Evolutionary conservation across 2,797 vertebrate genomes (phyloP).

Genomic region (Chaetophractus vellerosus): DNA sequence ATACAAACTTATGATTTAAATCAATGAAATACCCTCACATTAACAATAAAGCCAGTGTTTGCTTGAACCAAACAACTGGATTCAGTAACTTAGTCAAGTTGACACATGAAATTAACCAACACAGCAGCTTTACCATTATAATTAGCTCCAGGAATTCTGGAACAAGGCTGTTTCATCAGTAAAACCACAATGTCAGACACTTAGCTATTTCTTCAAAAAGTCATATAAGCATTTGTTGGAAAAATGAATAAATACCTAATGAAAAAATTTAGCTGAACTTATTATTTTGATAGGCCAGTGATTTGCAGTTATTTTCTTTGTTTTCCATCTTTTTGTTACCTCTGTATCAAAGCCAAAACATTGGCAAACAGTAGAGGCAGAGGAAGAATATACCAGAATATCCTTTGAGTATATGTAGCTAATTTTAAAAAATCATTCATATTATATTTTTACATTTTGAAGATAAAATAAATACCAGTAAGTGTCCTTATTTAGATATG

Average conservation of each 20-base stretch:
- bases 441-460: neutral
- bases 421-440: neutral
- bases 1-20: no score
- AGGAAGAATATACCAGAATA: neutral
- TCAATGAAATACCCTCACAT: no score
- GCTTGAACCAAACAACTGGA: no score
- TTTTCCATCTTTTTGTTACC: neutral
- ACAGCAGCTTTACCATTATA: neutral
- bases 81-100: no score
- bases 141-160: neutral
- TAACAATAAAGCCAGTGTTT: no score
- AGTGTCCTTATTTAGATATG: neutral
- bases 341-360: neutral
- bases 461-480: neutral
- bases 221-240: neutral
- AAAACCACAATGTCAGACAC: neutral
- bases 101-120: no score
- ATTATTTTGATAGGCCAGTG: constrained; percentile 10
- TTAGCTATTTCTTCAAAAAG: neutral
- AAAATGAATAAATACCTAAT: neutral
- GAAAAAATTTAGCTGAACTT: neutral
- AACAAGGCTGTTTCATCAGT: neutral
- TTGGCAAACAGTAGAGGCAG: neutral
- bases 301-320: neutral
- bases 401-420: neutral